Base-by-base conservation (phyloP, 1,140 invertebrate species). In the Zaprionus davidi region DNA sequence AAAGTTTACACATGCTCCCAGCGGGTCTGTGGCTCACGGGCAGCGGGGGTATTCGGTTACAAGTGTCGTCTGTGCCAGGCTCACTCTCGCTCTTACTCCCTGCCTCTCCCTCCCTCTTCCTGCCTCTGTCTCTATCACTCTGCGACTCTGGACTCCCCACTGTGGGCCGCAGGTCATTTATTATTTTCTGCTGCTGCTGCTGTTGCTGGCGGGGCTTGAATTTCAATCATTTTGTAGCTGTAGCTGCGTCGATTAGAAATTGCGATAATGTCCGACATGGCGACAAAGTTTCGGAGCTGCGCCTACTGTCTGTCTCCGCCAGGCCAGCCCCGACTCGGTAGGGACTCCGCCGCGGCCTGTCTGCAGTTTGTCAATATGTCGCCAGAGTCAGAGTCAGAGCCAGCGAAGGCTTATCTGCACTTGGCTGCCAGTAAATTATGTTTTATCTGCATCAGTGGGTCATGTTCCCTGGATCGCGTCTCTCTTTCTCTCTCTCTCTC, bases 391-490 rank as follows among this genome's bases (percentile, higher is more conserved):
- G 66, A 36, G 34, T 2, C 34, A 9, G n/a, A 17, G 41, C 15
- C 28, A 31, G 28, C 7, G 31, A 69, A 69, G 86, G 79, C 85
- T 88, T 88, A 88, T 88, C 85, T 88, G 81, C 85, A 79, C 72
- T 88, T 81, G 85, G 67, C 76, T 71, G 85, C 76, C 81, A 85
- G 78, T 90, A 90, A 90, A 90, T 90, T 82, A 85, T 90, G 81
- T 79, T 90, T 90, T 90, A 90, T 90, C 85, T 85, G 75, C 81
- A 88, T 90, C 84, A 84, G 76, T 79, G 81, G 85, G 81, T 84
- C 84, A 83, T 80, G 62, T 58, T 36, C 6, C 36, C 56, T 58
- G 58, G 7, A 5, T 26, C 36, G 36, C 5, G 15, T n/a, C n/a
- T n/a, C n/a, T n/a, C n/a, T 57, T 17, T 55, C 31, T n/a, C 4